phyloP scores from a whole-genome alignment of 2,797 vertebrate genomes.

The Sebastes diploproa region DNA sequence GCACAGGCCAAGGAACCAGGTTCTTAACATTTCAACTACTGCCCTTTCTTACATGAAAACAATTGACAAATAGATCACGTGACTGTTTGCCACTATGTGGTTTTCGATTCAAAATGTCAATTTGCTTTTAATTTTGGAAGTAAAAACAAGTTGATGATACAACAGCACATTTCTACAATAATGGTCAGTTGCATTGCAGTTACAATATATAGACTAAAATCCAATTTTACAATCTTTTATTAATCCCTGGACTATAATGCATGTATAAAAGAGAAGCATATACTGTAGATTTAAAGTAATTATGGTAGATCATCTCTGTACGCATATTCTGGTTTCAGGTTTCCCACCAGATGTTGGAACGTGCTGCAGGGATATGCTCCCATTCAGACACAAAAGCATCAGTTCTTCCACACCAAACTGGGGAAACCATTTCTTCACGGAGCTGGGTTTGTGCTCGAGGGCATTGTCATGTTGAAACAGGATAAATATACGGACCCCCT shows the following conservation, averaged over 20 bases:
- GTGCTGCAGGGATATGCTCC: not conserved
- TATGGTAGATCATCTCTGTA: too few relatives aligned
- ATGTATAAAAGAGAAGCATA: too few relatives aligned
- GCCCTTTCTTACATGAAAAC: not conserved
- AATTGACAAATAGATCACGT: not conserved
- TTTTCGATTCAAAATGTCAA: not conserved
- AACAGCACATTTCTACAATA: not conserved
- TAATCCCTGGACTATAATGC: too few relatives aligned
- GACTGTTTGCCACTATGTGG: not conserved
- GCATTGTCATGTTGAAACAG: not conserved
- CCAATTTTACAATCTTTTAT: too few relatives aligned
- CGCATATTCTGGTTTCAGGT: not conserved
- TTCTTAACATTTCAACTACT: not conserved
- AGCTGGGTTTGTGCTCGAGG: too few relatives aligned
- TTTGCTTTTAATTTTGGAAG: not conserved
- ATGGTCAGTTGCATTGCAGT: not conserved
- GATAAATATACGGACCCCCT: not conserved
- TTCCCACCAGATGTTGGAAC: not conserved
- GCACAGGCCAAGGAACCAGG: not conserved
- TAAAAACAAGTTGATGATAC: not conserved
- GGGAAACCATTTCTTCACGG: not conserved
- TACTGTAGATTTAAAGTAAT: too few relatives aligned
- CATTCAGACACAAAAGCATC: not conserved
- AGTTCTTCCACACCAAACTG: too few relatives aligned
- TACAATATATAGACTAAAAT: not conserved